phyloP scores from a whole-genome alignment of 2,888 invertebrate genomes.

The Piscicola geometra region DNA sequence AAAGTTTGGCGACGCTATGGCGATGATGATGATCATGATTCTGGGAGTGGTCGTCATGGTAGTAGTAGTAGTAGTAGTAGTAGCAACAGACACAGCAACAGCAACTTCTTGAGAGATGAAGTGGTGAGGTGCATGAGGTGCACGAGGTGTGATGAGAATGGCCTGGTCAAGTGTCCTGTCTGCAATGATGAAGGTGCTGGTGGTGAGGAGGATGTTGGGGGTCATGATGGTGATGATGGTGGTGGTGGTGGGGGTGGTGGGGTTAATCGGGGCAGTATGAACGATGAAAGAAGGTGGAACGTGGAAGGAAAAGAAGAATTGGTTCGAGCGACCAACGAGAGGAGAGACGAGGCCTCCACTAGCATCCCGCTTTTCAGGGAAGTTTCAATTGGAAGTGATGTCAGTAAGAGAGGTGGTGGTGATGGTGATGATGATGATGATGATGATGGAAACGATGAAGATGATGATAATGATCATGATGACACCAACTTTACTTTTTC shows the following conservation, averaged over 20 bases:
- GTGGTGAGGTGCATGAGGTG: constrained; percentile 73
- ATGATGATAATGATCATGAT: no score
- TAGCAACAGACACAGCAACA: not conserved
- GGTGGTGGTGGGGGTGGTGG: not conserved
- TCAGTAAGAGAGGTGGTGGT: no score
- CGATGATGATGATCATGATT: not conserved
- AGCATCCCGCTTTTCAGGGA: no score
- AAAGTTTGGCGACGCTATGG: constrained; percentile 75
- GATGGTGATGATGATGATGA: no score
- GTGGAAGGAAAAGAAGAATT: not conserved
- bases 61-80: no score
- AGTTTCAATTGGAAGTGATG: no score
- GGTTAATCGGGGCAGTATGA: not conserved
- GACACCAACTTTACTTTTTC: no score
- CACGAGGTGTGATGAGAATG: constrained; percentile 78
- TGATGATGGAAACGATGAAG: no score
- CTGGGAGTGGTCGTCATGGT: not conserved
- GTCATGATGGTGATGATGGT: not conserved
- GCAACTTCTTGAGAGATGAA: constrained; percentile 68
- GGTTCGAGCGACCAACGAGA: no score
- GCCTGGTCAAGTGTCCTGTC: constrained; percentile 78
- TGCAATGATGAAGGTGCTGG: constrained; percentile 59
- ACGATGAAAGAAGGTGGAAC: not conserved
- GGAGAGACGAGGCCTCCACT: no score
- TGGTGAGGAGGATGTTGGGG: not conserved